phyloP scores from a whole-genome alignment of 2,797 vertebrate species.

The Sebastes nivosus region DNA sequence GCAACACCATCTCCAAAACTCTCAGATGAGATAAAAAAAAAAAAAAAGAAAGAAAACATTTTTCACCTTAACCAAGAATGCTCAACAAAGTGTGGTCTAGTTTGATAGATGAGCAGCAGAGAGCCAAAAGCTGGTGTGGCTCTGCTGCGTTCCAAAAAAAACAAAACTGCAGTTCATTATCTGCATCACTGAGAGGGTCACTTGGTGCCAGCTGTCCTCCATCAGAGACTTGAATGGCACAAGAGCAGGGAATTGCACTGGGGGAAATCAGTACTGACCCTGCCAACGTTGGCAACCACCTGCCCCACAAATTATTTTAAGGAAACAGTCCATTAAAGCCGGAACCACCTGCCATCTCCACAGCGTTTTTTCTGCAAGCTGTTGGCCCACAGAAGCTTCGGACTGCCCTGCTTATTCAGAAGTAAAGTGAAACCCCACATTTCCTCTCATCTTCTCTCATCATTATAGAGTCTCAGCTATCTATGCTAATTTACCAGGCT shows the following conservation, averaged over 20 bases:
- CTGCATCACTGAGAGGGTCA: slow-evolving; percentile 35
- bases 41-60: background rate
- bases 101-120: background rate
- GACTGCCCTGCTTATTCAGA: slow-evolving; percentile 4
- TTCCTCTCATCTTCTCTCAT: background rate
- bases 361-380: slow-evolving; percentile 35
- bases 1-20: slow-evolving; percentile 35
- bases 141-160: slow-evolving; percentile 1
- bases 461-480: background rate
- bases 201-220: slow-evolving; percentile 52
- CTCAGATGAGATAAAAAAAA: slow-evolving; percentile 6
- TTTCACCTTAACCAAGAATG: slow-evolving; percentile 12
- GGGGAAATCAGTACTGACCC: slow-evolving; percentile 34
- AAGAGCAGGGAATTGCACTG: slow-evolving; percentile 20
- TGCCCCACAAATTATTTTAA: slow-evolving; percentile 62
- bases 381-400: slow-evolving; percentile 30
- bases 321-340: slow-evolving; percentile 61
- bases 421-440: background rate
- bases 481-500: background rate
- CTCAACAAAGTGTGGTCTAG: background rate
- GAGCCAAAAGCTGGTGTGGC: slow-evolving; percentile 7
- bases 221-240: slow-evolving; percentile 50
- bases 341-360: slow-evolving; percentile 62
- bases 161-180: background rate
- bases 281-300: slow-evolving; percentile 60